Percentiles rank a stretch among this genome's conserved stretches.
These are phyloP conservation scores for Myiozetetes cayanensis DNA, from an alignment of 2,113 vertebrate species.

Conservation along the genomic window DNA sequence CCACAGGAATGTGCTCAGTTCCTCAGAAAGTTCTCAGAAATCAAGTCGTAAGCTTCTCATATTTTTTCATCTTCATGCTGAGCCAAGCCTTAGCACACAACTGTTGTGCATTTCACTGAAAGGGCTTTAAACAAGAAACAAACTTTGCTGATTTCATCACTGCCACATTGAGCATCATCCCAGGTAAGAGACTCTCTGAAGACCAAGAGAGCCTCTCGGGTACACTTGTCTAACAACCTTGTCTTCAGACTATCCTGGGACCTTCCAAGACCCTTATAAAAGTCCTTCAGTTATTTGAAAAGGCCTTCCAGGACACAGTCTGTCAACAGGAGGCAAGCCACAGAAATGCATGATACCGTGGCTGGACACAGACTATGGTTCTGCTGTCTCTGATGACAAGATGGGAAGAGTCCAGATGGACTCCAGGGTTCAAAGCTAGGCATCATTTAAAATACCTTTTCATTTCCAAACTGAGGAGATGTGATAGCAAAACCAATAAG, in stretches of 20 bases:
- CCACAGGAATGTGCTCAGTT: not conserved
- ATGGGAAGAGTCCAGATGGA: not conserved
- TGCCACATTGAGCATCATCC: accelerated
- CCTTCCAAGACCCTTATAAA: not conserved
- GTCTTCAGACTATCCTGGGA: not conserved
- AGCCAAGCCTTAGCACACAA: not conserved
- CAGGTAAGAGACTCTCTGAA: not conserved
- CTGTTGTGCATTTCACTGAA: not conserved
- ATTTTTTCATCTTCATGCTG: not conserved
- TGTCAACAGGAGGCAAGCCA: not conserved
- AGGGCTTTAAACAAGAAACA: not conserved
- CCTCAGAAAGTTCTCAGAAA: not conserved
- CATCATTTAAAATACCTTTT: not conserved
- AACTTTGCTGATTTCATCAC: not conserved
- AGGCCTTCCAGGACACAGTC: not conserved
- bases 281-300: not conserved
- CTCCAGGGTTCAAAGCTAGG: not conserved
- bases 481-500: not conserved
- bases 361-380: not conserved
- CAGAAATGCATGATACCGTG: not conserved
- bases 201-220: not conserved
- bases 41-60: not conserved
- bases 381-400: not conserved
- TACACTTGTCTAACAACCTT: not conserved
- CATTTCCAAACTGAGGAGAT: not conserved